These are phyloP conservation scores for Nemurella pictetii DNA, from an alignment of 2,888 invertebrate genomes.

Conservation along the genomic window DNA sequence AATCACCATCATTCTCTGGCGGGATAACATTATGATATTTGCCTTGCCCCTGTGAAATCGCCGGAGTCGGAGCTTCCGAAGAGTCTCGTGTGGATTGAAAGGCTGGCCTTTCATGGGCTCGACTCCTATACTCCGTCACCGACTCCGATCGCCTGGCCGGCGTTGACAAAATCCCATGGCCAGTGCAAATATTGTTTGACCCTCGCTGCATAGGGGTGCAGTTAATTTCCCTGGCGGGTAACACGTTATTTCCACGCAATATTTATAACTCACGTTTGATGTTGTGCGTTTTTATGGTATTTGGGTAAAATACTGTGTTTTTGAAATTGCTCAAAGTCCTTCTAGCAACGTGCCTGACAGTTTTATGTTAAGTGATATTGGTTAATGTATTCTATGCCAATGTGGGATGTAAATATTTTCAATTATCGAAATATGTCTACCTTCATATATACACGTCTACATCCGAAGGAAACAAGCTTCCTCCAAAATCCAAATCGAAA, in stretches of 20 bases:
- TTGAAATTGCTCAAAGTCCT: neutral
- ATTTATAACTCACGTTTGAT: constrained; percentile 26
- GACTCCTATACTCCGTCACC: no score
- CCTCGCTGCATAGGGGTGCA: neutral
- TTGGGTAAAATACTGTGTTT: neutral
- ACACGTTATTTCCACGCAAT: constrained; percentile 11
- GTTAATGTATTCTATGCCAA: neutral
- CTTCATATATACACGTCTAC: neutral
- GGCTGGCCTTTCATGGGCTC: no score
- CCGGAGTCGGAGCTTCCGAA: no score
- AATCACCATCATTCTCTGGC: neutral
- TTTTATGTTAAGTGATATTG: neutral
- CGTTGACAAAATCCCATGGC: no score
- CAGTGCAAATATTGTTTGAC: constrained; percentile 15
- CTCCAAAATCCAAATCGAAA: neutral
- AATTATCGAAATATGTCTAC: neutral
- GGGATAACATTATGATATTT: neutral
- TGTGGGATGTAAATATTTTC: neutral
- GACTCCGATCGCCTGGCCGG: no score
- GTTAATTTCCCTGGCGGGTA: constrained; percentile 26
- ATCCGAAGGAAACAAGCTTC: neutral
- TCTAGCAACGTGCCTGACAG: neutral
- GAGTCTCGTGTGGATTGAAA: no score
- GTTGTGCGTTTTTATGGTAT: neutral
- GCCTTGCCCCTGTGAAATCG: neutral